A percentile compares a stretch with the other conserved stretches of the same genome.
Evolutionary conservation across 2,888 invertebrate genomes (phyloP).

Genomic region (Troides aeacus): DNA sequence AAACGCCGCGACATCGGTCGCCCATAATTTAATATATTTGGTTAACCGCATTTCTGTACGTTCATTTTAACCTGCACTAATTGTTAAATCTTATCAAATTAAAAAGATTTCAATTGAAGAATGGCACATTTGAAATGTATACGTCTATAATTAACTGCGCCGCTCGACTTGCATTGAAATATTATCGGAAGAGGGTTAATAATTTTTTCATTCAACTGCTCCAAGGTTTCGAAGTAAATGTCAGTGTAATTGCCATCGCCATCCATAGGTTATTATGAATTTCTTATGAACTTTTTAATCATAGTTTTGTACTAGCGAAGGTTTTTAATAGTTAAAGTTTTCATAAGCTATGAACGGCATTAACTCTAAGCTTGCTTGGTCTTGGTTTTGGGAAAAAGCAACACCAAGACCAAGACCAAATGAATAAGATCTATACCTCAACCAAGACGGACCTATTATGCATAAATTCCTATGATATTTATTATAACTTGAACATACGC

Average conservation of each 20-base stretch:
- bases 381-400: too few relatives aligned
- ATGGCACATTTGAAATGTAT: not conserved
- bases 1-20: not conserved
- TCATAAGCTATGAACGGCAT: too few relatives aligned
- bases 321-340: not conserved
- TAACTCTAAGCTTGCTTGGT: too few relatives aligned
- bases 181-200: too few relatives aligned
- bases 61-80: not conserved
- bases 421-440: too few relatives aligned
- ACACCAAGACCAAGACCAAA: too few relatives aligned
- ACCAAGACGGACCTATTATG: too few relatives aligned
- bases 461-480: too few relatives aligned
- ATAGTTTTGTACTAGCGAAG: not conserved
- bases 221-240: not conserved
- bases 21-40: not conserved
- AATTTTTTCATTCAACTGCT: not conserved
- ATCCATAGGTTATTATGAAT: not conserved
- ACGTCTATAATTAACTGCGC: not conserved
- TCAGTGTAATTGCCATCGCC: not conserved
- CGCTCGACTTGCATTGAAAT: too few relatives aligned
- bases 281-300: not conserved
- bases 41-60: slow-evolving; percentile 1
- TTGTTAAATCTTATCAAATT: not conserved
- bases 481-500: too few relatives aligned
- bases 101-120: not conserved